phyloP scores from a whole-genome alignment of 1,140 invertebrate genomes.

The Drusus annulatus region DNA sequence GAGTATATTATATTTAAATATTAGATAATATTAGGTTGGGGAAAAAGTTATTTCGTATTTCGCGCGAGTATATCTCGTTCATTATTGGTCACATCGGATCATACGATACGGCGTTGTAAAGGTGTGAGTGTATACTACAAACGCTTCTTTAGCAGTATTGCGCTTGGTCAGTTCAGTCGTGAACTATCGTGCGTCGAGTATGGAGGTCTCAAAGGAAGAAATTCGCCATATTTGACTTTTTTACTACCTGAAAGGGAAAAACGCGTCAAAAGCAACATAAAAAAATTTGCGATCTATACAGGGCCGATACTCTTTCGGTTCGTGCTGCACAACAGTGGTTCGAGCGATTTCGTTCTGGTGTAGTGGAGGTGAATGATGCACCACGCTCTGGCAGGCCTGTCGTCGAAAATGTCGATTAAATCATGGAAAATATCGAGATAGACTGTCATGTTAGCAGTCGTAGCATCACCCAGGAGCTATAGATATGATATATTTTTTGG shows the following conservation, averaged over 20 bases:
- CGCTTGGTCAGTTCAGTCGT: conserved; percentile 15
- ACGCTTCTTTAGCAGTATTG: conserved; percentile 12
- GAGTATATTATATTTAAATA: too few species aligned
- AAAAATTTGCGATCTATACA: not conserved
- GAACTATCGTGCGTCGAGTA: conserved; percentile 5
- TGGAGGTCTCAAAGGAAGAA: conserved; percentile 11
- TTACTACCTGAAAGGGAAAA: not conserved
- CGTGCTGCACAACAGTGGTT: conserved; percentile 27
- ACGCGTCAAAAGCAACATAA: too few species aligned
- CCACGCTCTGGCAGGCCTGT: conserved; percentile 21
- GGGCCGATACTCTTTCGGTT: conserved; percentile 18
- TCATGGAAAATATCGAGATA: conserved; percentile 17
- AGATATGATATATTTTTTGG: too few species aligned
- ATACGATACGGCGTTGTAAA: conserved; percentile 1
- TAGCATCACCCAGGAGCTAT: conserved; percentile 18
- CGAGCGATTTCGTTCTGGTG: conserved; percentile 22
- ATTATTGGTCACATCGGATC: conserved; percentile 11
- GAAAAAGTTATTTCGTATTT: too few species aligned
- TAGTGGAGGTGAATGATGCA: conserved; percentile 25
- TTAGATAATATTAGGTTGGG: too few species aligned
- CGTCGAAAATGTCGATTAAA: conserved; percentile 19
- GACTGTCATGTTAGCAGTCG: conserved; percentile 13
- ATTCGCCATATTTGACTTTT: conserved; percentile 14
- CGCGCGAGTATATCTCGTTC: conserved; percentile 26
- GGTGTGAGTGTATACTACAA: conserved; percentile 21